Conservation (phyloP, 2,797 vertebrate species). For the Helicolenus hilgendorfi region DNA sequence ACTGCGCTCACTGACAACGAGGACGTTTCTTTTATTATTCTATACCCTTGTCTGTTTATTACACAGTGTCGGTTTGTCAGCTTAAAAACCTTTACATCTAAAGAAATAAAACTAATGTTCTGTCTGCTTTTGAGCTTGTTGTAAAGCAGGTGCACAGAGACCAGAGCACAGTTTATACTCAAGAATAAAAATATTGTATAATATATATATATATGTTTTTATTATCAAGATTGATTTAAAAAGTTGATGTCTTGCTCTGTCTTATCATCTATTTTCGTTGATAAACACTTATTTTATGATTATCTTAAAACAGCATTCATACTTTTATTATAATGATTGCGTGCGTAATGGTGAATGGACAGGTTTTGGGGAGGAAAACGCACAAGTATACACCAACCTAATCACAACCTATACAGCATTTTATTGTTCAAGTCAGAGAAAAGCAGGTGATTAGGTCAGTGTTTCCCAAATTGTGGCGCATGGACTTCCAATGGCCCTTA, state of each 20-base stretch:
- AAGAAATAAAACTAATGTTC: background rate
- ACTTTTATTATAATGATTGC: background rate
- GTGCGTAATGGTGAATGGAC: fast-evolving
- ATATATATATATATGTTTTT: too few species aligned
- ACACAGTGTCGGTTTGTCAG: background rate
- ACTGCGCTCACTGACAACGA: slow-evolving; percentile 54
- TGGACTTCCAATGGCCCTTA: slow-evolving; percentile 20
- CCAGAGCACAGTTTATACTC: background rate
- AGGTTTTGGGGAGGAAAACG: background rate
- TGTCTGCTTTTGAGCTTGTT: background rate
- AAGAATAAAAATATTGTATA: background rate
- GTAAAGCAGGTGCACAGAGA: slow-evolving; percentile 63
- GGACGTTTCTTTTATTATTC: slow-evolving; percentile 52
- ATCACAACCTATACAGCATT: background rate
- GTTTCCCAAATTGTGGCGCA: slow-evolving; percentile 43
- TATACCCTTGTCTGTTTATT: slow-evolving; percentile 3
- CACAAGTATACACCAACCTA: background rate
- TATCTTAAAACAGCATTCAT: background rate
- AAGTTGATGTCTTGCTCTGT: background rate
- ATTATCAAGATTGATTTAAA: too few species aligned
- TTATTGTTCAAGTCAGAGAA: slow-evolving; percentile 16
- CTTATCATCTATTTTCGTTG: background rate
- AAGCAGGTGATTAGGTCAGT: slow-evolving; percentile 62
- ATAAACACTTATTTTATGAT: background rate
- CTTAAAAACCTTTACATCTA: background rate